Conservation (phyloP, 2,888 invertebrate genomes). For the Cylloceria caligata region DNA sequence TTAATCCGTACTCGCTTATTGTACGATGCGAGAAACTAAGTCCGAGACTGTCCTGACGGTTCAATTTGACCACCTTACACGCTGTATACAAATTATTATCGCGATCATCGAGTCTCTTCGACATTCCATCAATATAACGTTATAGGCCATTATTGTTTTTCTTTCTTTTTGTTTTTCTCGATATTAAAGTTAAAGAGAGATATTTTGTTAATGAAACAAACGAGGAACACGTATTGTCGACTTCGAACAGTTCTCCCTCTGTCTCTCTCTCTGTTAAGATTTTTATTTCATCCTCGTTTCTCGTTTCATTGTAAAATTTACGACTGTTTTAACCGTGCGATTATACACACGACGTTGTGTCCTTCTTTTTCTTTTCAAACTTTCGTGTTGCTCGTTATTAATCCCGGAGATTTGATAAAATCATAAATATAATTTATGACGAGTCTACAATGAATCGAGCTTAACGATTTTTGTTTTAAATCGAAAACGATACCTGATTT, state of each 20-base stretch:
- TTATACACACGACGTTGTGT: slow-evolving; percentile 4
- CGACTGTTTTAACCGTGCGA: background rate
- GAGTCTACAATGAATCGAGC: slow-evolving; percentile 14
- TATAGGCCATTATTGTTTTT: slow-evolving; percentile 50
- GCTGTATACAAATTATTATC: slow-evolving; percentile 62
- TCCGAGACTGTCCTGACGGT: background rate
- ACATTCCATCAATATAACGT: slow-evolving; percentile 40
- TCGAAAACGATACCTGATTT: slow-evolving; percentile 14
- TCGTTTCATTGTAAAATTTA: slow-evolving; percentile 32
- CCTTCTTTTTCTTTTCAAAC: background rate
- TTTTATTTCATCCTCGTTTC: slow-evolving; percentile 7
- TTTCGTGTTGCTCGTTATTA: background rate
- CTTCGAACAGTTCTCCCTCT: background rate
- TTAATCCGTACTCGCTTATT: slow-evolving; percentile 31
- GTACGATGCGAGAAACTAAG: slow-evolving; percentile 36
- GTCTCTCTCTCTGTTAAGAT: slow-evolving; percentile 6
- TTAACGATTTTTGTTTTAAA: slow-evolving; percentile 10
- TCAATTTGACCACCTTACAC: slow-evolving; percentile 16
- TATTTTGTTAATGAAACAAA: slow-evolving; percentile 33
- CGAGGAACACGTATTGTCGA: slow-evolving; percentile 2
- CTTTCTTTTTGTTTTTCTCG: no score
- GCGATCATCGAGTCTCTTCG: slow-evolving; percentile 54
- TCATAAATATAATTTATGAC: slow-evolving; percentile 9
- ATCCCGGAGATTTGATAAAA: slow-evolving; percentile 23
- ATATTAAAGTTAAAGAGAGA: slow-evolving; percentile 46